phyloP scores from a whole-genome alignment of 2,113 vertebrate species.

The Numida meleagris region DNA sequence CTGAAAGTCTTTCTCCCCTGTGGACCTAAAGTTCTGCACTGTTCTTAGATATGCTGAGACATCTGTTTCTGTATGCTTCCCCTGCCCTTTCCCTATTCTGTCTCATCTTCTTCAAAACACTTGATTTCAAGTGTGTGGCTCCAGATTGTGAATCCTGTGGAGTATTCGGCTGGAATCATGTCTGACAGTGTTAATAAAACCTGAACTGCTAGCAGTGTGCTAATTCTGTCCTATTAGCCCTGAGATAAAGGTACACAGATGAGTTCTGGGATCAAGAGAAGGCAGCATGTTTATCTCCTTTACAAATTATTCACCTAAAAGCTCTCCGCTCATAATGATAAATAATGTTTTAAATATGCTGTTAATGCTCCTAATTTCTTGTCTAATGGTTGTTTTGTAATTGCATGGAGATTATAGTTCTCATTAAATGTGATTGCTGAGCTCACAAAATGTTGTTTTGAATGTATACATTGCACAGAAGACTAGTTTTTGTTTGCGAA shows the following conservation, averaged over 20 bases:
- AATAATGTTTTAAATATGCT: conserved; percentile 39
- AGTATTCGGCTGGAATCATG: conserved; percentile 18
- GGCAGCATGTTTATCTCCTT: neutral
- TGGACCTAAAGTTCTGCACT: neutral
- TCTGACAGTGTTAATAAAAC: conserved; percentile 29
- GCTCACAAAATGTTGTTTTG: conserved; percentile 25
- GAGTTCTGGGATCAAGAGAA: neutral
- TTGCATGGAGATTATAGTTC: conserved; percentile 36
- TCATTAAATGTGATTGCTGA: conserved; percentile 51
- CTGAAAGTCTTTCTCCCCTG: neutral
- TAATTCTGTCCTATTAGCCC: neutral
- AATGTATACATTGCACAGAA: conserved; percentile 24
- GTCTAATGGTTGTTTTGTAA: conserved; percentile 51
- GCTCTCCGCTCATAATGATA: conserved; percentile 7
- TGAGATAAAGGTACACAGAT: neutral
- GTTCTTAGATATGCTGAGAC: neutral
- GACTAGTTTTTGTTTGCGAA: conserved; percentile 39
- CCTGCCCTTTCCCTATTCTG: neutral
- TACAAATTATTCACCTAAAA: conserved; percentile 16
- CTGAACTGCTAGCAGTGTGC: neutral
- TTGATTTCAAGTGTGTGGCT: neutral
- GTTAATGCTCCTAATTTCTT: conserved; percentile 39
- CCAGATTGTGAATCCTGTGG: neutral
- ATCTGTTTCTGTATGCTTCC: neutral
- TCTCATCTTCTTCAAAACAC: conserved; percentile 16